Evolutionary conservation across 2,113 vertebrate genomes (phyloP), one percentile per base, ranked within the genome.

Genomic region (Ellobius talpinus): DNA sequence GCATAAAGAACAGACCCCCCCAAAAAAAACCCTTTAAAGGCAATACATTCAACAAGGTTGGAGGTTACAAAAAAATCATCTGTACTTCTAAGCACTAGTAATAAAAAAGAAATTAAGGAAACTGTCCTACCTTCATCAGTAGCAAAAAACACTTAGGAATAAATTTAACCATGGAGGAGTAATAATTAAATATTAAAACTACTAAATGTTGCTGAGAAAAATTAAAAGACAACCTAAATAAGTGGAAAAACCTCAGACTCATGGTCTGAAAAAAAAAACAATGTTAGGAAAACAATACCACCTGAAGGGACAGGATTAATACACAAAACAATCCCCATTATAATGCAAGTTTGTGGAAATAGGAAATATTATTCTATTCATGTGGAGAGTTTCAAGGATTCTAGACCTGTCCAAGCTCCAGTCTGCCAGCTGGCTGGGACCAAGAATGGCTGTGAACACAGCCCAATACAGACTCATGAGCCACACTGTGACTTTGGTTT

Each of bases 11-110:
- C 61, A 21, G 61, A 87, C 45, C n/a, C 47, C 47, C 47, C 6
- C 47, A 5, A 16, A 29, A 47, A 52, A 92, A 73, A 23, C 3
- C 21, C 26, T 61, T 13, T 66, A 13, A 81, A 61, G 61, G 31
- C n/a, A 90, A 93, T 42, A 90, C 93, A 81, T 39, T 87, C 50
- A 93, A 21, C 24, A 87, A 95, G 77, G 47, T 33, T 52, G 33
- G 9, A 68, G 33, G 36, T 36, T 33, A 84, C 23, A 88, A 93
- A 88, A 74, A 33, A 81, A 82, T 79, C 42, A 82, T 39, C 42
- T 52, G 33, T 68, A n/a, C 66, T 95, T 82, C 79, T 55, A 87
- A 39, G 66, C 3, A 82, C 33, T n/a, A 95, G 21, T 47, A 93
- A 87, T 66, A 39, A n/a, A 87, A 81, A 45, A 70, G 24, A 86